phyloP scores from a whole-genome alignment of 2,888 invertebrate genomes.

The Nephrotoma flavescens region DNA sequence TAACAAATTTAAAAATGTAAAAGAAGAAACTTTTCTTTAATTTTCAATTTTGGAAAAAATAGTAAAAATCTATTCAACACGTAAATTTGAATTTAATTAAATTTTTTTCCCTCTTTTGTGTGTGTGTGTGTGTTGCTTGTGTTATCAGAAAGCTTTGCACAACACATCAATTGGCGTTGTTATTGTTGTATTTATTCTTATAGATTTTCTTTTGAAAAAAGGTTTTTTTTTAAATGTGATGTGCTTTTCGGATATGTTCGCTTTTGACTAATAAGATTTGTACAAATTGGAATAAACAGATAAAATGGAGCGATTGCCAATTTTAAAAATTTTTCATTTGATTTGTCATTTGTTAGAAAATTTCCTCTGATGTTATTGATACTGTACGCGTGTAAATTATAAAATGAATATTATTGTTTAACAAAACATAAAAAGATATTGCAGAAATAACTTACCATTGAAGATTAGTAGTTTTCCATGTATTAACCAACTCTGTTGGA shows the following conservation, averaged over 20 bases:
- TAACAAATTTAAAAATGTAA: not conserved
- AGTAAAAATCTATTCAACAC: not conserved
- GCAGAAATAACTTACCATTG: too few relatives aligned
- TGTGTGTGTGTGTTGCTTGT: not conserved
- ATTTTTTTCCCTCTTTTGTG: not conserved
- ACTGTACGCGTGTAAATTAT: too few relatives aligned
- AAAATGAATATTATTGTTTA: too few relatives aligned
- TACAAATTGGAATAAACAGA: not conserved
- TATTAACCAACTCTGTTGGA: too few relatives aligned
- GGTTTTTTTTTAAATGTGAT: not conserved
- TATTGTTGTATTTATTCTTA: not conserved
- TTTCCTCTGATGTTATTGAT: not conserved
- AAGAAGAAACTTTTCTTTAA: not conserved
- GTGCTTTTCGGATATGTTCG: not conserved
- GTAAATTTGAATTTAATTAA: not conserved
- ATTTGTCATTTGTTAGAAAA: not conserved
- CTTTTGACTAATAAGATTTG: not conserved
- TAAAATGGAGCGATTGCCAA: not conserved
- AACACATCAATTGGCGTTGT: not conserved
- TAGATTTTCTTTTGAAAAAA: not conserved
- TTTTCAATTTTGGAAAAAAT: not conserved
- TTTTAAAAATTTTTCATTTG: not conserved
- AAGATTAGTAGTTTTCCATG: too few relatives aligned
- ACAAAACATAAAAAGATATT: too few relatives aligned
- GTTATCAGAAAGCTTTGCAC: not conserved